phyloP scores from a whole-genome alignment of 2,113 vertebrate genomes.

The Crypturellus undulatus region DNA sequence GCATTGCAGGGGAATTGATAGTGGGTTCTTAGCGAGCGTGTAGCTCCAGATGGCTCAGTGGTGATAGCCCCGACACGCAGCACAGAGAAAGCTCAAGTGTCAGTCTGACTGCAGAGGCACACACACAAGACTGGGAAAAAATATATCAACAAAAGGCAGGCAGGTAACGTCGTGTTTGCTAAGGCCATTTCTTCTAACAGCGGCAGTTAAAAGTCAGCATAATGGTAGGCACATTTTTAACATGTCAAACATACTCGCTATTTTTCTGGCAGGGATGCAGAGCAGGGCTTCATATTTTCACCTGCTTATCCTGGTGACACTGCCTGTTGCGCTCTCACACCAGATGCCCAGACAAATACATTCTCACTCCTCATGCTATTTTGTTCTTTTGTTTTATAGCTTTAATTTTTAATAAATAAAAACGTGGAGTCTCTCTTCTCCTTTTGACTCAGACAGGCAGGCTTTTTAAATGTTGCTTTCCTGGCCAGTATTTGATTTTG shows the following conservation, averaged over 20 bases:
- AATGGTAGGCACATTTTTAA: not conserved
- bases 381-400: not conserved
- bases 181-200: not conserved
- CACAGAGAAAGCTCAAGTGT: not conserved
- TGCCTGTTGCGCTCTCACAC: not conserved
- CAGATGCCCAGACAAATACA: not conserved
- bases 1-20: conserved; percentile 1
- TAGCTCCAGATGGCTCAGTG: not conserved
- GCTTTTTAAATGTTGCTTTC: not conserved
- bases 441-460: not conserved
- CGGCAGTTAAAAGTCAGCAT: not conserved
- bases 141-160: not conserved
- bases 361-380: not conserved
- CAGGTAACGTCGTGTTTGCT: not conserved
- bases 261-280: not conserved
- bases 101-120: not conserved
- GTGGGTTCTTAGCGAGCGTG: not conserved
- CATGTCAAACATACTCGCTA: not conserved
- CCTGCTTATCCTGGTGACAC: not conserved
- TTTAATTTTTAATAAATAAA: not conserved
- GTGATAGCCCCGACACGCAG: not conserved
- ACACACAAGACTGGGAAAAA: not conserved
- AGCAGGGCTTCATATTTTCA: not conserved
- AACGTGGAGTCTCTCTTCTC: not conserved
- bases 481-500: not conserved